A percentile compares a stretch with the other conserved stretches of the same genome.
These are phyloP conservation scores for Siniperca obscura DNA, from an alignment of 2,797 vertebrate genomes.

Conservation along the genomic window DNA sequence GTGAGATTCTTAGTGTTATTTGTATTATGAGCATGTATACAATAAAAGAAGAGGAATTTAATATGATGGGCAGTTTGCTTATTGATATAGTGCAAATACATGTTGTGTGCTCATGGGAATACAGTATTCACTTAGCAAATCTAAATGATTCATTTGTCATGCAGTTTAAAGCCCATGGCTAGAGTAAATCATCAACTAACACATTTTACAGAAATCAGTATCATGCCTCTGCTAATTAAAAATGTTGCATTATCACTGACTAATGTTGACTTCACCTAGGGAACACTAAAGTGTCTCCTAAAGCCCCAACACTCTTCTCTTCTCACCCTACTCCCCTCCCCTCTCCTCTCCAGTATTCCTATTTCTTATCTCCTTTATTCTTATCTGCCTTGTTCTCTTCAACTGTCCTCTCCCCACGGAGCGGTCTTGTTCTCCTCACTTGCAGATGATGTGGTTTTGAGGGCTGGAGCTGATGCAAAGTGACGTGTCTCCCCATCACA, in stretches of 20 bases:
- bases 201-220: conserved; percentile 42
- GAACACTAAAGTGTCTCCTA: conserved; percentile 11
- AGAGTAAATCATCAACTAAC: conserved; percentile 17
- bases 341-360: conserved; percentile 28
- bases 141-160: conserved; percentile 57
- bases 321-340: conserved; percentile 8
- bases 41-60: conserved; percentile 11
- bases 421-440: conserved; percentile 79
- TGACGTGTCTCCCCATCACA: conserved; percentile 83
- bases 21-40: conserved; percentile 4
- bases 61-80: conserved; percentile 9
- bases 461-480: conserved; percentile 84
- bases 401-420: conserved; percentile 61
- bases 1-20: background rate
- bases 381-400: conserved; percentile 57
- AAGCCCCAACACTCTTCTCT: background rate
- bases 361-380: conserved; percentile 48
- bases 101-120: conserved; percentile 24
- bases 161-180: conserved; percentile 30
- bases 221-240: conserved; percentile 11
- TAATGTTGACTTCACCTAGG: conserved; percentile 31
- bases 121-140: conserved; percentile 47
- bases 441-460: conserved; percentile 82
- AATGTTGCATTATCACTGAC: conserved; percentile 34
- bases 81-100: conserved; percentile 32